Base-by-base conservation (phyloP, 2,888 invertebrate genomes). In the Rhagonycha fulva region DNA sequence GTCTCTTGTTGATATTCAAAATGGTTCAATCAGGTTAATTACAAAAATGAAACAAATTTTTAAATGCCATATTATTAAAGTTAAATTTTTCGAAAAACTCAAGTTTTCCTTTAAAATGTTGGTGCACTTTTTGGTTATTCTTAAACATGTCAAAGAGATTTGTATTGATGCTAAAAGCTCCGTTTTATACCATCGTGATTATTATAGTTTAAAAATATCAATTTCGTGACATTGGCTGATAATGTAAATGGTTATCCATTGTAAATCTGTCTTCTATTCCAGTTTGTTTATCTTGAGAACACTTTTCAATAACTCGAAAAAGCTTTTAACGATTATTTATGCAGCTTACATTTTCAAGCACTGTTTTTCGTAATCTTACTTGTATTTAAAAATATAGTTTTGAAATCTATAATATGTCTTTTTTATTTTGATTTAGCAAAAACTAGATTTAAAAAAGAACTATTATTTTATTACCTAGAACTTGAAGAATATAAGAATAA, bases 311-410 rank as follows among this genome's bases (percentile, higher is more conserved):
- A 72, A 72, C 72, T 68, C 28, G 68, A 68, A 67, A 68, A 72
- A 47, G 72, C 72, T 72, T 72, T 72, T 72, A 72, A 61, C 68
- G 23, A 68, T 26, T 68, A 72, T 72, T 70, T 67, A 71, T 67
- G 68, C 67, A 71, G 66, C 61, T 70, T 62, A 66, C 9, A 62
- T 30, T 70, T 60, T 63, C 14, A 69, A 74, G 60, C 69, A 62
- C 47, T 19, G 66, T 60, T 62, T 14, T 62, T 70, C 83, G 81
- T 82, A 89, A 89, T 47, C 47, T n/a, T n/a, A 47, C 47, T 47
- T 47, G 47, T 47, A 47, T 47, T 47, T 12, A 47, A 47, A 47
- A 47, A 47, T 47, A 47, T 47, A 47, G n/a, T 47, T n/a, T 47
- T 7, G n/a, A 32, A 47, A 47, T 47, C 47, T 47, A n/a, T n/a